A percentile compares a stretch with the other conserved stretches of the same genome.
Conservation (phyloP, 2,113 vertebrate species). For the Boleophthalmus pectinirostris region DNA sequence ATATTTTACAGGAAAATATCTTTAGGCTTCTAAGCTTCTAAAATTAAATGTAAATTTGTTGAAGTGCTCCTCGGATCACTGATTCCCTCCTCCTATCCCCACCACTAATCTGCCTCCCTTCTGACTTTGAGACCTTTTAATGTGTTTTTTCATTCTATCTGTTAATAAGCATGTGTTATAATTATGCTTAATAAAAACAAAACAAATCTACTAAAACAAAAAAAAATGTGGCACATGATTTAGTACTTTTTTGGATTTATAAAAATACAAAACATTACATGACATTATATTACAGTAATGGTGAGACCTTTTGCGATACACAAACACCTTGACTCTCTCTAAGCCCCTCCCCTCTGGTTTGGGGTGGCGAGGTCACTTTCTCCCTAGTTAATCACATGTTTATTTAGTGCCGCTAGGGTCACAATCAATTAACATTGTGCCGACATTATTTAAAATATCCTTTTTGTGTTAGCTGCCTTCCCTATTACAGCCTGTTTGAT, state of each 20-base stretch:
- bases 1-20: slow-evolving; percentile 79
- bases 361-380: slow-evolving; percentile 62
- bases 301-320: slow-evolving; percentile 19
- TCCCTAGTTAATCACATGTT: slow-evolving; percentile 75
- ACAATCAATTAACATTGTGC: slow-evolving; percentile 70
- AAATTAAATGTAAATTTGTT: slow-evolving; percentile 82
- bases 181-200: slow-evolving; percentile 24
- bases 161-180: slow-evolving; percentile 56
- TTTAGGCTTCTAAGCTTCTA: slow-evolving; percentile 73
- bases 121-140: slow-evolving; percentile 50
- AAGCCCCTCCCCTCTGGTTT: slow-evolving; percentile 43
- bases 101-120: slow-evolving; percentile 53
- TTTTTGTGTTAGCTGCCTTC: slow-evolving; percentile 57
- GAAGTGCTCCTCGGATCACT: slow-evolving; percentile 80
- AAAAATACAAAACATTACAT: not conserved
- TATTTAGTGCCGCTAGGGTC: slow-evolving; percentile 72
- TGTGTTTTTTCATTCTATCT: slow-evolving; percentile 40
- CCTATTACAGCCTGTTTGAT: slow-evolving; percentile 58
- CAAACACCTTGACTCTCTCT: slow-evolving; percentile 14
- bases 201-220: no score
- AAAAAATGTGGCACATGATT: not conserved
- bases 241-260: not conserved
- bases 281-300: slow-evolving; percentile 11
- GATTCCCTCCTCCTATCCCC: slow-evolving; percentile 59
- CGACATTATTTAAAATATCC: slow-evolving; percentile 74